phyloP scores from a whole-genome alignment of 1,140 invertebrate species.

The Psilanteris sp. region DNA sequence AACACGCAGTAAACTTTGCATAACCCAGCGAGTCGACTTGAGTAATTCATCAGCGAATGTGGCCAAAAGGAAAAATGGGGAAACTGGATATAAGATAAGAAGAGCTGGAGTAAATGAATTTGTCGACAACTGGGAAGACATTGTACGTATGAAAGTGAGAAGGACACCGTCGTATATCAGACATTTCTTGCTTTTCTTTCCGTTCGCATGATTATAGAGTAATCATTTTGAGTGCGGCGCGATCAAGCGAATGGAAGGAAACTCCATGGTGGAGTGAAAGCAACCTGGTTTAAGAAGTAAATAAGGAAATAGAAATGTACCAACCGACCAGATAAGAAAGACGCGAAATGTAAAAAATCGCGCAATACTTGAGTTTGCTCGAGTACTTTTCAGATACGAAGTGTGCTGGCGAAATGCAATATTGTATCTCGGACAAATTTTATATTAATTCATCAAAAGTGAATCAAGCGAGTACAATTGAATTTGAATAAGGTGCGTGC shows the following conservation, averaged over 20 bases:
- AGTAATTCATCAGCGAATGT: constrained; percentile 35
- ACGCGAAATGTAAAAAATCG: constrained; percentile 22
- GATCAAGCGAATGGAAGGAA: constrained; percentile 43
- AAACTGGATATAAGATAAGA: constrained; percentile 23
- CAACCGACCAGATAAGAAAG: constrained; percentile 28
- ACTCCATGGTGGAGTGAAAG: constrained; percentile 13
- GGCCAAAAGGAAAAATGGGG: constrained; percentile 11
- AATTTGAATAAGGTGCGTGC: too few relatives aligned
- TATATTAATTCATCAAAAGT: constrained; percentile 1
- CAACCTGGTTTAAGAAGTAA: constrained; percentile 32
- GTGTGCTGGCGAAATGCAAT: too few relatives aligned
- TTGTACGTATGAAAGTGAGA: constrained; percentile 19
- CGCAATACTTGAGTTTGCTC: background rate
- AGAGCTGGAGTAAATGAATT: constrained; percentile 38
- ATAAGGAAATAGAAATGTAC: constrained; percentile 44
- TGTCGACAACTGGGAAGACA: constrained; percentile 43
- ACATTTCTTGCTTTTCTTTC: constrained; percentile 37
- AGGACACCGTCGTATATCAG: constrained; percentile 32
- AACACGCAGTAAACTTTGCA: too few relatives aligned
- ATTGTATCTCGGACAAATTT: constrained; percentile 3
- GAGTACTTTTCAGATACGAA: constrained; percentile 22
- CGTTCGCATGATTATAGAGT: constrained; percentile 60
- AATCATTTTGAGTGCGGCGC: constrained; percentile 64
- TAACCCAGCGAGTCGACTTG: background rate
- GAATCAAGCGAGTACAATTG: too few relatives aligned